Conservation (phyloP, 2,113 vertebrate species). For the Pampusana beccarii region DNA sequence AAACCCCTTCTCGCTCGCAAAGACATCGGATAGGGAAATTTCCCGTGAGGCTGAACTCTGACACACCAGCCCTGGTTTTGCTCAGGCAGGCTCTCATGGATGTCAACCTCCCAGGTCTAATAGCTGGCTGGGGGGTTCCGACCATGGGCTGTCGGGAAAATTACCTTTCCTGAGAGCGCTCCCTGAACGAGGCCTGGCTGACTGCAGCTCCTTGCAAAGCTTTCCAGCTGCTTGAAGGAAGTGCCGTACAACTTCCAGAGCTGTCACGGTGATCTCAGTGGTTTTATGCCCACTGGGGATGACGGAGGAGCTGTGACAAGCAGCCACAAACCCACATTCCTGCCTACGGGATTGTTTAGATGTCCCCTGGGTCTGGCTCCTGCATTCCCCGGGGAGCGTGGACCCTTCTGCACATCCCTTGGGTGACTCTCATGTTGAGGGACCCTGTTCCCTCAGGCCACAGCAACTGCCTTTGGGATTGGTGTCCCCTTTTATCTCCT, state of each 20-base stretch:
- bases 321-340: background rate
- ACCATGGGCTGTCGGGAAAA: background rate
- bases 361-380: background rate
- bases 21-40: too few relatives aligned
- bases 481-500: background rate
- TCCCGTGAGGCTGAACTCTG: too few relatives aligned
- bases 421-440: background rate
- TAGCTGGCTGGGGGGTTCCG: background rate
- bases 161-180: background rate
- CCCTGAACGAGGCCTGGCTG: background rate
- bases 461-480: background rate
- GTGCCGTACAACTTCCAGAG: background rate
- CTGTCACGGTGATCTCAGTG: rapidly evolving
- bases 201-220: background rate
- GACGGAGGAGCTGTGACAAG: background rate
- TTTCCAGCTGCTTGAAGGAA: background rate
- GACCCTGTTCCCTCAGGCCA: background rate
- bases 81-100: too few relatives aligned
- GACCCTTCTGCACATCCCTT: background rate
- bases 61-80: too few relatives aligned
- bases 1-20: too few relatives aligned
- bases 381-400: rapidly evolving
- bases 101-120: background rate
- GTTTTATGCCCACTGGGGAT: background rate
- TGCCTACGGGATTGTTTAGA: background rate